Evolutionary conservation across 2,797 vertebrate species (phyloP), one percentile per base, ranked within the genome.

Genomic region (Euphonia xanthogaster): DNA sequence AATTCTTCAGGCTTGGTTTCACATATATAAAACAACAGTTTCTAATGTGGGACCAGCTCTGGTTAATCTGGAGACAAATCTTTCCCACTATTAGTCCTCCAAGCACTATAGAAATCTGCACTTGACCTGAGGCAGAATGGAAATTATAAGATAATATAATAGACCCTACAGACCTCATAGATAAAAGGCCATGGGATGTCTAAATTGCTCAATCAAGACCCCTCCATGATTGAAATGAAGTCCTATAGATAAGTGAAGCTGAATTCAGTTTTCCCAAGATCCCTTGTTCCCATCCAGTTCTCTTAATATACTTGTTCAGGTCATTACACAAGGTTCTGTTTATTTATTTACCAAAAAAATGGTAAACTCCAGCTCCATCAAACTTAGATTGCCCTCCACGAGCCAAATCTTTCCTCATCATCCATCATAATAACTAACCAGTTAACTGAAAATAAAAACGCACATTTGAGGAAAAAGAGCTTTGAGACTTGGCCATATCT

Each of bases 141-240:
- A 95, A 93, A 91, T 91, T 44, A 82, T 93, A 61, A 87, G 51
- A 88, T 88, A 87, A 94, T 83, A 79, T 85, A 96, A 91, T 51
- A 91, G 86, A 65, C 42, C 13, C 50, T 57, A 13, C 16, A 85
- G 45, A 76, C 27, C 18, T 78, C 48, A 39, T 66, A 67, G 89
- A 88, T 86, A 78, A 90, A 92, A 96, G 73, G 61, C 78, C 19
- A 53, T 35, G 35, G n/a, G 48, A 57, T 57, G 33, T 18, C 55
- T 93, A 44, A 94, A 82, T 92, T 12, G 1, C 31, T 84, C 71
- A 78, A 5, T 45, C 54, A 33, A 42, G 67, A 45, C 18, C 30
- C 40, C 28, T 70, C 50, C 68, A 47, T 62, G 51, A 28, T 0
- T 62, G 39, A 81, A 88, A 90, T 77, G 48, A 88, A 70, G 54